phyloP scores from a whole-genome alignment of 2,113 vertebrate genomes.

The Felis chaus region DNA sequence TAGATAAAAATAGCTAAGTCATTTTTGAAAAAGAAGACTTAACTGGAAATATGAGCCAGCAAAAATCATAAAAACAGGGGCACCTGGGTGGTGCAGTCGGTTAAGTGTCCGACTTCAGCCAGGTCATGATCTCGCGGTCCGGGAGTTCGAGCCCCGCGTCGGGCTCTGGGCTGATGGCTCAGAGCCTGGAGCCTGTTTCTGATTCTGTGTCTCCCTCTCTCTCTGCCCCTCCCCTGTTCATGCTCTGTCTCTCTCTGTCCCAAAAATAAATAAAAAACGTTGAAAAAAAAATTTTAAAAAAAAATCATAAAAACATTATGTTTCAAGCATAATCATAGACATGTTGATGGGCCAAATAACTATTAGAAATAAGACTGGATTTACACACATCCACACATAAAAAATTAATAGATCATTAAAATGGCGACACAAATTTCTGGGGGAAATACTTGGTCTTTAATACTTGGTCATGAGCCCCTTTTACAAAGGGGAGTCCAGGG shows the following conservation, averaged over 20 bases:
- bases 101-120: too few relatives aligned
- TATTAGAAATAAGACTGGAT: neutral
- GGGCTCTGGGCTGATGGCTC: too few relatives aligned
- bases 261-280: too few relatives aligned
- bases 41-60: neutral
- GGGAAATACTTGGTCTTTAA: neutral
- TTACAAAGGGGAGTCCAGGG: neutral
- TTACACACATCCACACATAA: neutral
- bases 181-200: too few relatives aligned
- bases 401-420: neutral
- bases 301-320: neutral
- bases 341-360: neutral
- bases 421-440: neutral
- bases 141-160: too few relatives aligned
- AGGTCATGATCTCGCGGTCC: too few relatives aligned
- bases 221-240: too few relatives aligned
- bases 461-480: neutral
- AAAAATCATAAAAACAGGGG: neutral
- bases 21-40: conserved; percentile 18
- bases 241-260: too few relatives aligned
- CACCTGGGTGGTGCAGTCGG: too few relatives aligned
- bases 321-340: neutral
- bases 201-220: too few relatives aligned
- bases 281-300: too few relatives aligned
- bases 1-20: neutral